Evolutionary conservation across 1,140 invertebrate species (phyloP).

Genomic region (Bombus sibiricus): DNA sequence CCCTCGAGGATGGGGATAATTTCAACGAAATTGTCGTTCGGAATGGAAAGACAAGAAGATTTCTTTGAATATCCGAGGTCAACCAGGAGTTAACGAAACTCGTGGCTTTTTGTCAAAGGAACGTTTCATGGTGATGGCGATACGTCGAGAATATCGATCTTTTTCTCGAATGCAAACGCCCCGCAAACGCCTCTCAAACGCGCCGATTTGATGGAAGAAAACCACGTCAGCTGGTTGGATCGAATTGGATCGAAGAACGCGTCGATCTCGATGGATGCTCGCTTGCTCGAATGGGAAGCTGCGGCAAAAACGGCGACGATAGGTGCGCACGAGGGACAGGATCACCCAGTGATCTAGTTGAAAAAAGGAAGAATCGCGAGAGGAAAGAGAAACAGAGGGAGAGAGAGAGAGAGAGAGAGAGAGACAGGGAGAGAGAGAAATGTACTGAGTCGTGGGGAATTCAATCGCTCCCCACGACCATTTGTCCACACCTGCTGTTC

Average conservation of each 20-base stretch:
- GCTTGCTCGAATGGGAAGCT: slow-evolving; percentile 31
- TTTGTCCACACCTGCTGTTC: slow-evolving; percentile 65
- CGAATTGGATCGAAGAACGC: slow-evolving; percentile 34
- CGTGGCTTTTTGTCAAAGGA: background rate
- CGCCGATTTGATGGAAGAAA: slow-evolving; percentile 39
- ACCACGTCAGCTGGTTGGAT: slow-evolving; percentile 14
- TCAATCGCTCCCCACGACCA: slow-evolving; percentile 42
- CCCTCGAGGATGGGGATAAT: background rate
- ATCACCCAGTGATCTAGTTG: slow-evolving; percentile 48
- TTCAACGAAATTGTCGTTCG: background rate
- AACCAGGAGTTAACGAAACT: slow-evolving; percentile 1
- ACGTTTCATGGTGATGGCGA: background rate
- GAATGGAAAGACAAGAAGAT: background rate
- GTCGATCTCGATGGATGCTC: slow-evolving; percentile 37
- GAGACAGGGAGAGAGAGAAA: background rate
- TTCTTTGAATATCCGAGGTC: too few species aligned
- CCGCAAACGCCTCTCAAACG: slow-evolving; percentile 28
- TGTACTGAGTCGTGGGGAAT: slow-evolving; percentile 37
- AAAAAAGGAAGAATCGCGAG: slow-evolving; percentile 9
- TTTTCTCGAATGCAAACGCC: slow-evolving; percentile 46
- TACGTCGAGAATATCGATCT: slow-evolving; percentile 16
- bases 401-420: background rate
- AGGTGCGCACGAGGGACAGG: slow-evolving; percentile 42
- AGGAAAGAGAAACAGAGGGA: background rate
- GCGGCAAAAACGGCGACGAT: slow-evolving; percentile 10